Evolutionary conservation across 2,113 vertebrate species (phyloP), one percentile per base, ranked within the genome.

Genomic region (Pelecanoides urinatrix): DNA sequence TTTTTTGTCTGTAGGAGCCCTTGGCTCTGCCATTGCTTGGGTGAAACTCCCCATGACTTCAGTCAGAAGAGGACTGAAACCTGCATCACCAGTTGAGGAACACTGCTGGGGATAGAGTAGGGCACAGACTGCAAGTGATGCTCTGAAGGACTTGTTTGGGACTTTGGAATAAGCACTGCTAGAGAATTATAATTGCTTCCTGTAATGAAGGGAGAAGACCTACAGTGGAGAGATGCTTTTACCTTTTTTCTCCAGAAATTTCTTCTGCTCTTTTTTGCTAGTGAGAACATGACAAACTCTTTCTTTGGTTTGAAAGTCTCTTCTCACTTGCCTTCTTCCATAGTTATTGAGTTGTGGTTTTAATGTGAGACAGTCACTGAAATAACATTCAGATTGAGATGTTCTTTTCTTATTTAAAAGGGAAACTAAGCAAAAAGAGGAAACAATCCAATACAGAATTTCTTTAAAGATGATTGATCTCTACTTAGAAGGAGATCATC

Each of bases 391-490:
- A 83, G 90, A 88, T 59, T 50, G 38, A 83, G 36, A 87, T 68
- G 62, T 84, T 91, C 17, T 47, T 88, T 83, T 61, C 78, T 87
- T 74, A 78, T 96, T 95, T 95, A 80, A 89, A 92, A 94, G 26
- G 44, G 70, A 90, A 90, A 42, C 53, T 78, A 81, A 93, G n/a
- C 53, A 88, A 75, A 86, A 90, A 94, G 61, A 87, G 17, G 22
- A 92, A 94, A 94, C 61, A 94, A 92, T 94, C 92, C 88, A 89
- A 92, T 82, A 94, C 36, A 92, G 56, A 79, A 53, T 85, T 94
- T 86, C 91, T 89, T 94, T 96, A 81, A 91, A 93, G 50, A 65
- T 55, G 20, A 94, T 85, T 95, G 94, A 94, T 95, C 66, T 72
- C n/a, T 82, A 3, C 50, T 87, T 95, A 38, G 73, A 91, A 94